Percentiles rank a stretch among this genome's conserved stretches.
phyloP scores from a whole-genome alignment of 1,140 invertebrate genomes.

The Lucilia sericata region DNA sequence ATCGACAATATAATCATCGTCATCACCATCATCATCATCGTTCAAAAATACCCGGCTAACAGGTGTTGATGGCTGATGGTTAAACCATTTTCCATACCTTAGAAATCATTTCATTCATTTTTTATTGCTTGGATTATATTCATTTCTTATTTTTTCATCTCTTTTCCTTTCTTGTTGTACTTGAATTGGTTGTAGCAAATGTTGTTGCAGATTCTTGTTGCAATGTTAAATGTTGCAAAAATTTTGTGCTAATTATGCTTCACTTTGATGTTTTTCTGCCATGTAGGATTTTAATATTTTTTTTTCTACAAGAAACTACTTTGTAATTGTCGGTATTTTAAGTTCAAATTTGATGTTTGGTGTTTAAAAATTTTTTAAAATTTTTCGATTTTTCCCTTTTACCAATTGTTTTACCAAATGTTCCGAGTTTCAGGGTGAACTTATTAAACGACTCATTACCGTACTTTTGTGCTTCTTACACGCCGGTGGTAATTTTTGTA shows the following conservation, averaged over 20 bases:
- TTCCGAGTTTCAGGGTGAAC: too few relatives aligned
- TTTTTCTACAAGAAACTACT: background rate
- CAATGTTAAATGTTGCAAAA: background rate
- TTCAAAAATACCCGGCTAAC: background rate
- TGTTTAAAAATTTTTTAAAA: too few relatives aligned
- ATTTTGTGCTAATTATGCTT: slow-evolving; percentile 32
- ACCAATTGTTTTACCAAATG: too few relatives aligned
- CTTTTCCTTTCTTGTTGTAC: background rate
- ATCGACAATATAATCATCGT: background rate
- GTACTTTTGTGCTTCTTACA: too few relatives aligned
- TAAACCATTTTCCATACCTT: background rate
- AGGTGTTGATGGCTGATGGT: background rate
- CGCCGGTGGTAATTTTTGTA: too few relatives aligned
- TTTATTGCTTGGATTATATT: background rate
- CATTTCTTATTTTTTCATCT: background rate
- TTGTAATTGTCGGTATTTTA: background rate
- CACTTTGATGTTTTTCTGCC: slow-evolving; percentile 26
- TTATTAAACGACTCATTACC: too few relatives aligned
- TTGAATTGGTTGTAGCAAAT: background rate
- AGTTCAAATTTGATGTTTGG: background rate
- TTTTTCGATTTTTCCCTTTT: too few relatives aligned
- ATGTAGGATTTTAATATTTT: background rate
- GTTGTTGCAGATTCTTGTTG: background rate
- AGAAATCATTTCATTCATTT: background rate
- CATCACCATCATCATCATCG: background rate